Conservation (phyloP, 2,797 vertebrate genomes). For the Sebastes jordani region DNA sequence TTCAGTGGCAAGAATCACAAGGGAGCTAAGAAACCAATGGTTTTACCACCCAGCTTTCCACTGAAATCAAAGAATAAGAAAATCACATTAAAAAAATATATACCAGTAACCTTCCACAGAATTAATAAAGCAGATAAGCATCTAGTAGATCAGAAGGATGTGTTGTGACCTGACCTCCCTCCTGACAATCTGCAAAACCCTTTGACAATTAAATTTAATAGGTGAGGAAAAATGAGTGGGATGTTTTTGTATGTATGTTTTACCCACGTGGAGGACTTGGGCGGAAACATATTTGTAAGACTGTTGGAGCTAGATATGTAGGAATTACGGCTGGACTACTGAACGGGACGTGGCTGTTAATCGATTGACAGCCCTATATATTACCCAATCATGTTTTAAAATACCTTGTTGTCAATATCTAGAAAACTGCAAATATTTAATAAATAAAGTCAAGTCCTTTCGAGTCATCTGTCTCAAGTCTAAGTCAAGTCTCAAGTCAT, state of each 20-base stretch:
- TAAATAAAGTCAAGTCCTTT: too few relatives aligned
- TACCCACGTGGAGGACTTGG: neutral
- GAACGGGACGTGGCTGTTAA: neutral
- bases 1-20: neutral
- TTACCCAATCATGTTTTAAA: too few relatives aligned
- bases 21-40: neutral
- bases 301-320: neutral
- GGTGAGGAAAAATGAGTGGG: constrained; percentile 26
- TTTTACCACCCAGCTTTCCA: neutral
- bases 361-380: too few relatives aligned
- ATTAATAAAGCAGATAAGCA: constrained; percentile 7
- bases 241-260: constrained; percentile 41
- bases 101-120: neutral
- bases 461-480: too few relatives aligned
- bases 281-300: neutral
- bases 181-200: constrained; percentile 15
- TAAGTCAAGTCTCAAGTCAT: too few relatives aligned
- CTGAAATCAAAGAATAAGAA: neutral
- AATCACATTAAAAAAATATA: neutral
- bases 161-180: constrained; percentile 31
- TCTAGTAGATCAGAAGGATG: constrained; percentile 16
- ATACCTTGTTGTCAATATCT: too few relatives aligned
- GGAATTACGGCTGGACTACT: neutral
- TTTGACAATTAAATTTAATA: constrained; percentile 34
- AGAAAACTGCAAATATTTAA: too few relatives aligned